A percentile compares a stretch with the other conserved stretches of the same genome.
Evolutionary conservation across 2,888 invertebrate species (phyloP).

Genomic region (Nomada ruficornis): DNA sequence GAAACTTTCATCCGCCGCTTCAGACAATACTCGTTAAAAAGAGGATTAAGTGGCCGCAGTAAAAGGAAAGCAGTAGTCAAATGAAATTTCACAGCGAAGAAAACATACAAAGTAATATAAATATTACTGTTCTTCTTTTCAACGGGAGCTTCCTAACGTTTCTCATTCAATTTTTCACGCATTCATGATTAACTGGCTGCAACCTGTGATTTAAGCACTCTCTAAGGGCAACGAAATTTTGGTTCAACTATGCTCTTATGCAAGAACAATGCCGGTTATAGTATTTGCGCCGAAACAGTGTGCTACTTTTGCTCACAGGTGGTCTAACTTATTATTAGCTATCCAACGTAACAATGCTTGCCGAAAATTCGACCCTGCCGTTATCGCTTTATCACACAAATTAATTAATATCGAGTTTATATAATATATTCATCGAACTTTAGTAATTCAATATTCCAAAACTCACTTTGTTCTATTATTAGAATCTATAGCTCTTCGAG

Average conservation of each 20-base stretch:
- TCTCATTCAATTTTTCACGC: not conserved
- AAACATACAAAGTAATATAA: not conserved
- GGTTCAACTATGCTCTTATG: conserved; percentile 29
- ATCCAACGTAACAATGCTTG: not conserved
- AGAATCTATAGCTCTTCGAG: too few relatives aligned
- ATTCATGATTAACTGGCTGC: too few relatives aligned
- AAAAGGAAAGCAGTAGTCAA: not conserved
- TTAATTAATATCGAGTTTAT: not conserved
- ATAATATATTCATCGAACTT: not conserved
- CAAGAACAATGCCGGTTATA: conserved; percentile 29
- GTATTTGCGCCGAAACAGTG: conserved; percentile 4
- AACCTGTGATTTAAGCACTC: not conserved
- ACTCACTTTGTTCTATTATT: too few relatives aligned
- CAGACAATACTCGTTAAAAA: not conserved
- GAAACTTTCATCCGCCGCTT: not conserved
- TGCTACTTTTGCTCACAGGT: conserved; percentile 1
- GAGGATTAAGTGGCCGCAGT: not conserved
- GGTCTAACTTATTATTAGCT: conserved; percentile 31
- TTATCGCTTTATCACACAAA: not conserved
- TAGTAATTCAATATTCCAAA: not conserved
- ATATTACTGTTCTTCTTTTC: not conserved
- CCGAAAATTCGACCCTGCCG: conserved; percentile 15
- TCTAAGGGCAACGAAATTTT: conserved; percentile 25
- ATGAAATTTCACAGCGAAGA: conserved; percentile 1
- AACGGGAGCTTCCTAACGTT: not conserved